These are phyloP conservation scores for Amia ocellicauda DNA, from an alignment of 2,113 vertebrate species.

Conservation along the genomic window DNA sequence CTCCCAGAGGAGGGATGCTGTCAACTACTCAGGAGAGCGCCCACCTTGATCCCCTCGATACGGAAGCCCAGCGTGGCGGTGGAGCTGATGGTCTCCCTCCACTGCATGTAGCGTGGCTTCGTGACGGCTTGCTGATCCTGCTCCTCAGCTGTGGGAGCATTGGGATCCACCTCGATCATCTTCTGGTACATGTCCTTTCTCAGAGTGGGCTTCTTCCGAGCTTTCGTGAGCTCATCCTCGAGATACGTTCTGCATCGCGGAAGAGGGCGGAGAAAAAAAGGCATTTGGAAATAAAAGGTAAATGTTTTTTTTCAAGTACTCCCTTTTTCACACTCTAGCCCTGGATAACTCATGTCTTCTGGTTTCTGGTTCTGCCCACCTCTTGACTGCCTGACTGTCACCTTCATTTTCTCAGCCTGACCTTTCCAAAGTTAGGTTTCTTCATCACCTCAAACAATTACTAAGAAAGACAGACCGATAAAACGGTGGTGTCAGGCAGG, in stretches of 20 bases:
- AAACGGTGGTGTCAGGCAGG: too few species aligned
- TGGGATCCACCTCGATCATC: constrained; percentile 91
- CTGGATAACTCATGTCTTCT: too few species aligned
- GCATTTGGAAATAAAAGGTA: background rate
- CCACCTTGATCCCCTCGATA: constrained; percentile 97
- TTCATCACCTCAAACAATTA: too few species aligned
- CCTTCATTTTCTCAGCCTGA: too few species aligned
- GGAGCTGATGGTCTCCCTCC: constrained; percentile 96
- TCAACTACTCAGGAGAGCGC: background rate
- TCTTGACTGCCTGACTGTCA: too few species aligned
- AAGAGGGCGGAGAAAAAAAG: constrained; percentile 5
- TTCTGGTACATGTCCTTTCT: constrained; percentile 96
- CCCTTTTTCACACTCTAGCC: too few species aligned
- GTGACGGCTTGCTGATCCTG: constrained; percentile 78
- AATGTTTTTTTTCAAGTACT: background rate
- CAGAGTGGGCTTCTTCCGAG: constrained; percentile 89
- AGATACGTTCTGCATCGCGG: constrained; percentile 77
- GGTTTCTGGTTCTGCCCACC: too few species aligned
- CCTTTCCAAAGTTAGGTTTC: too few species aligned
- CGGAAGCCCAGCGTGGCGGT: constrained; percentile 90
- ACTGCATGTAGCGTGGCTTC: constrained; percentile 98
- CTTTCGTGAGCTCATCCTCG: constrained; percentile 93
- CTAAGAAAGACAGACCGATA: too few species aligned
- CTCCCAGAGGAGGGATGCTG: too few species aligned
- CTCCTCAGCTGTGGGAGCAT: constrained; percentile 81